These are phyloP conservation scores for Poeciliopsis infans DNA, from an alignment of 2,797 vertebrate species.

Conservation along the genomic window DNA sequence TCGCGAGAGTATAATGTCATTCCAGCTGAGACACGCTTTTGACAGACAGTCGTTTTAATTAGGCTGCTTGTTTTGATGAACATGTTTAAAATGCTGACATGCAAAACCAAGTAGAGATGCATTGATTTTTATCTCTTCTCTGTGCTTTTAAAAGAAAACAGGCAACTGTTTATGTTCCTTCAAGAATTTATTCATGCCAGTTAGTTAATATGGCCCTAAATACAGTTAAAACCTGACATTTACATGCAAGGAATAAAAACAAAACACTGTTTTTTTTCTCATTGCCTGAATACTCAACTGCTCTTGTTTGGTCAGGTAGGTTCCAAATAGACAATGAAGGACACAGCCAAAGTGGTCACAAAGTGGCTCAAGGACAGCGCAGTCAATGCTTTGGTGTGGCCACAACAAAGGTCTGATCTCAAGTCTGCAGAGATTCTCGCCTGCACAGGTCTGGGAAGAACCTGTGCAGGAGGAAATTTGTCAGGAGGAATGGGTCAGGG, in stretches of 20 bases:
- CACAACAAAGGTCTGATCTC: background rate
- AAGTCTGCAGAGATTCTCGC: background rate
- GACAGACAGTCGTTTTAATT: slow-evolving; percentile 77
- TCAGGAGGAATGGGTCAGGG: background rate
- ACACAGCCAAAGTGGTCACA: background rate
- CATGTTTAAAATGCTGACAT: slow-evolving; percentile 43
- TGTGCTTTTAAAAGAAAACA: slow-evolving; percentile 27
- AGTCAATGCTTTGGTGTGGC: background rate
- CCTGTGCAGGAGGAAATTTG: background rate
- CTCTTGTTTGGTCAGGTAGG: too few relatives aligned
- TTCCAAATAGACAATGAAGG: background rate
- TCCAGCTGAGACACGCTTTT: slow-evolving; percentile 59
- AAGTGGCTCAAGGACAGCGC: background rate
- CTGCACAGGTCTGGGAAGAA: too few relatives aligned
- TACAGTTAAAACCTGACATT: background rate
- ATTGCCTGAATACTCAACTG: too few relatives aligned
- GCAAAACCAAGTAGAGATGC: slow-evolving; percentile 15
- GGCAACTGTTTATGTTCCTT: slow-evolving; percentile 8
- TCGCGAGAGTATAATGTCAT: slow-evolving; percentile 68
- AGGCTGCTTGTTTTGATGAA: slow-evolving; percentile 64
- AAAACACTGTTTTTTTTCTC: too few relatives aligned
- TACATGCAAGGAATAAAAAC: too few relatives aligned
- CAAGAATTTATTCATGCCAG: slow-evolving; percentile 5
- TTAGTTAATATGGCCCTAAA: background rate
- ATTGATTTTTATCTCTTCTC: slow-evolving; percentile 39